A percentile compares a stretch with the other conserved stretches of the same genome.
Evolutionary conservation across 2,888 invertebrate species (phyloP).

Genomic region (Amiota minor): DNA sequence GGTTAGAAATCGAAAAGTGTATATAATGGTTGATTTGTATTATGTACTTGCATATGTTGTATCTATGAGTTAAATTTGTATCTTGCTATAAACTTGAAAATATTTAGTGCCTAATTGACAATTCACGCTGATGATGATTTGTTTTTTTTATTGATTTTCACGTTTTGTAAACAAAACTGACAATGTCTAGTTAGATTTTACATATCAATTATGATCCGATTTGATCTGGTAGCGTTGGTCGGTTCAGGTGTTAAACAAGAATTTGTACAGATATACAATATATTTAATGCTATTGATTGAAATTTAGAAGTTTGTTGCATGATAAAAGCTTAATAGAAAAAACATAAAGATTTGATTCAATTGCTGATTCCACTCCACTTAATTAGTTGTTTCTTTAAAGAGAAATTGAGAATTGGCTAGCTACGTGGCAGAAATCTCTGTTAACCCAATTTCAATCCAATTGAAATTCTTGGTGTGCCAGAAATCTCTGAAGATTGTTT

Average conservation of each 20-base stretch:
- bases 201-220: constrained; percentile 35
- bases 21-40: background rate
- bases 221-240: background rate
- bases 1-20: background rate
- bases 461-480: no score
- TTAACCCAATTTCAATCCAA: no score
- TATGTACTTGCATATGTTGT: background rate
- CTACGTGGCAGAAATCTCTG: no score
- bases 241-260: background rate
- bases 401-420: no score
- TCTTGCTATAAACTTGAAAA: constrained; percentile 18
- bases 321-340: no score
- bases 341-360: no score
- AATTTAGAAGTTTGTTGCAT: background rate
- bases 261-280: background rate
- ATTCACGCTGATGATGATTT: constrained; percentile 1
- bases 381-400: no score
- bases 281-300: background rate
- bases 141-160: constrained; percentile 46
- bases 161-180: constrained; percentile 46
- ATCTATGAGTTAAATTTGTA: background rate
- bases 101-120: constrained; percentile 21
- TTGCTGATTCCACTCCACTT: no score
- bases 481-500: no score
- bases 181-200: constrained; percentile 39